Conservation (phyloP, 1,140 invertebrate species). For the Diorhabda sublineata region DNA sequence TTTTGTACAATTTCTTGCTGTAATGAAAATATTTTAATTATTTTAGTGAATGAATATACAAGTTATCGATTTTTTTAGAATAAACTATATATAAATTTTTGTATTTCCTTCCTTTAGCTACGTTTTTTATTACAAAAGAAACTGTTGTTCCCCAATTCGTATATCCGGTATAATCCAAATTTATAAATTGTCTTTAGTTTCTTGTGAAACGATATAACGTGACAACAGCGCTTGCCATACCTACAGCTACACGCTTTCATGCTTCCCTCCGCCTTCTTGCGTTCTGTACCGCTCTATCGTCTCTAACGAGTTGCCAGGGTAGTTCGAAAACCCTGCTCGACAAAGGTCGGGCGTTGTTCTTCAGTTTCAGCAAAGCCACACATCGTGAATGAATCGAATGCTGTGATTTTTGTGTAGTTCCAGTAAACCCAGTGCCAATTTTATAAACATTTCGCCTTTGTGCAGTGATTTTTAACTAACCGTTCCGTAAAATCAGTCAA, state of each 20-base stretch:
- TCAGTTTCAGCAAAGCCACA: constrained; percentile 13
- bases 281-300: constrained; percentile 33
- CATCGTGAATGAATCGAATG: constrained; percentile 5
- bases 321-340: constrained; percentile 34
- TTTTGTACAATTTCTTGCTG: too few relatives aligned
- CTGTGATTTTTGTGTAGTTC: constrained; percentile 4
- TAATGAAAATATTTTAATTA: too few relatives aligned
- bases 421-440: constrained; percentile 24
- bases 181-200: background rate
- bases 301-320: constrained; percentile 32
- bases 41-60: too few relatives aligned
- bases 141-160: too few relatives aligned
- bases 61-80: too few relatives aligned
- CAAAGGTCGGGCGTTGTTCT: constrained; percentile 38
- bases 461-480: constrained; percentile 38
- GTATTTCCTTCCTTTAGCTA: too few relatives aligned
- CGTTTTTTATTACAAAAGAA: too few relatives aligned
- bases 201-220: background rate
- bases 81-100: too few relatives aligned
- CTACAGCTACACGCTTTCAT: constrained; percentile 15
- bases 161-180: background rate
- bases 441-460: constrained; percentile 27
- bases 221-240: constrained; percentile 10
- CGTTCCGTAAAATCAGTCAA: constrained; percentile 71
- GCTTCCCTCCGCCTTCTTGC: constrained; percentile 27